Conservation (phyloP, 2,113 vertebrate species). For the Elanus axillaris region DNA sequence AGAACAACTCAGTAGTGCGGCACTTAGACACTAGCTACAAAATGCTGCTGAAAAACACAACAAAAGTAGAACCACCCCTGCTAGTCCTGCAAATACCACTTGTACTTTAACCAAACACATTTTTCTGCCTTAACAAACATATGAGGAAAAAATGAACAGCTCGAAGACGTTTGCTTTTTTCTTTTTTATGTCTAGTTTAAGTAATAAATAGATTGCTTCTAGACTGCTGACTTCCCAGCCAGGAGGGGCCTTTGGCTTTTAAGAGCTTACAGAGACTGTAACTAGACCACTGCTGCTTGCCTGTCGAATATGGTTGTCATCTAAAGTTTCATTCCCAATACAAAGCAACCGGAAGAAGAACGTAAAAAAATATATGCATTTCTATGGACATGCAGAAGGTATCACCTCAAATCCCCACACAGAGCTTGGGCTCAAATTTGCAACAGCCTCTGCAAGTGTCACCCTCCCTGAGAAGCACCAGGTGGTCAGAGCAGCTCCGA, state of each 20-base stretch:
- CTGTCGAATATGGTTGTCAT: background rate
- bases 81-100: background rate
- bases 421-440: background rate
- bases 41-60: background rate
- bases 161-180: background rate
- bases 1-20: background rate
- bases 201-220: background rate
- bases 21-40: background rate
- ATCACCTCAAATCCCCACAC: background rate
- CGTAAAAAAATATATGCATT: background rate
- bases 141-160: background rate
- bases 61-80: background rate
- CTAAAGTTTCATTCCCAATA: background rate
- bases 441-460: background rate
- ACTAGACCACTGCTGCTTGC: background rate
- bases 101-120: background rate
- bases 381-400: background rate
- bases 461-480: background rate
- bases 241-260: background rate
- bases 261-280: background rate
- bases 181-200: background rate
- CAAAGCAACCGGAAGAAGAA: background rate
- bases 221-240: background rate
- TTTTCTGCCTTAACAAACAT: background rate
- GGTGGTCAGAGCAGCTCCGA: background rate